These are phyloP conservation scores for Mionectes macconnelli DNA, from an alignment of 2,113 vertebrate genomes.

Conservation along the genomic window DNA sequence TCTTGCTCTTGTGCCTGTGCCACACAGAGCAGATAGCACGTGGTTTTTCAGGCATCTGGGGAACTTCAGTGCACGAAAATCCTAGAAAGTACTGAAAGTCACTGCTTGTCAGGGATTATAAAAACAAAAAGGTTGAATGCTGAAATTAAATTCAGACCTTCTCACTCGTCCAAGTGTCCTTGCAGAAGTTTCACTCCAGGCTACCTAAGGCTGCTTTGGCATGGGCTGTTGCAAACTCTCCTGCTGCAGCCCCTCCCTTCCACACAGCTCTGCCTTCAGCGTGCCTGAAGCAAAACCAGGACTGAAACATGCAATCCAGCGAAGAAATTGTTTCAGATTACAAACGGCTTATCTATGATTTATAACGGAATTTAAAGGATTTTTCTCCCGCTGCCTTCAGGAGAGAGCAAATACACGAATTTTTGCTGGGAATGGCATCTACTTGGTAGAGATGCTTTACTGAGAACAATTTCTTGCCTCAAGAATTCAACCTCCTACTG, in stretches of 20 bases:
- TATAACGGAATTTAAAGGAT: background rate
- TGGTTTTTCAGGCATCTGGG: background rate
- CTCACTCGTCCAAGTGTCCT: background rate
- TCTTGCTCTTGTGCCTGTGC: background rate
- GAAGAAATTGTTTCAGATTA: background rate
- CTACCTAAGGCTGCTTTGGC: background rate
- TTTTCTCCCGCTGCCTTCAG: background rate
- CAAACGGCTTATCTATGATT: background rate
- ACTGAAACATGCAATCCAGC: background rate
- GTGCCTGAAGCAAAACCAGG: background rate
- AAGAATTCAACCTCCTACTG: background rate
- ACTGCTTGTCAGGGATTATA: background rate
- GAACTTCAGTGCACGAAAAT: background rate
- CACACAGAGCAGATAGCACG: fast-evolving
- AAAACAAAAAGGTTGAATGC: background rate
- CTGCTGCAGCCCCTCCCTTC: background rate
- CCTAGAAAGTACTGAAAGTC: background rate
- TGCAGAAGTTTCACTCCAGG: background rate
- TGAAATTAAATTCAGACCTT: background rate
- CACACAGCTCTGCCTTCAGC: background rate
- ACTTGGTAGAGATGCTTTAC: background rate
- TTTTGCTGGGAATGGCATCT: background rate
- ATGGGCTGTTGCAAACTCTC: background rate
- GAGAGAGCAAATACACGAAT: background rate
- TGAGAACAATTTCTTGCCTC: background rate